Base-by-base conservation (phyloP, 2,797 vertebrate species). In the Fratercula arctica region DNA sequence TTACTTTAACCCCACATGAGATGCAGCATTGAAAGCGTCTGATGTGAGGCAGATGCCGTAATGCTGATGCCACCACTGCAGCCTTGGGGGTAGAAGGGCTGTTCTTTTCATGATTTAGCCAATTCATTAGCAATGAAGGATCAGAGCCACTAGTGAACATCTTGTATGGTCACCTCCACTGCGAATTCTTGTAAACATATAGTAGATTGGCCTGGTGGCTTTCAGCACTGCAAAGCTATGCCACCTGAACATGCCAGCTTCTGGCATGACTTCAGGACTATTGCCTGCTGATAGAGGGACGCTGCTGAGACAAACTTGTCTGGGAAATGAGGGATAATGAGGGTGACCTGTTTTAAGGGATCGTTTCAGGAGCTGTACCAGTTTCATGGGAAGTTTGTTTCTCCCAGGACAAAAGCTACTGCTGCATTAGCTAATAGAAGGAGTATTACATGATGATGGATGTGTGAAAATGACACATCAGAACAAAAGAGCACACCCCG, bases 391-490 rank as follows among this genome's bases (percentile, higher is more conserved):
- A 96, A 92, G 73, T 66, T 77, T 75, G 33, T 77, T 94, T 64
- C 89, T 90, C 56, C 50, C 75, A 92, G 66, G 75, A 95, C 75
- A 83, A 89, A 95, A 92, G 53, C 60, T 78, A 13, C 37, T 61
- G 31, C n/a, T n/a, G 70, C 2, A 6, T 85, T 96, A 80, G 91
- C 92, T 93, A 93, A 92, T 85, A 93, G 43, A 53, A 86, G 83
- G 70, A 87, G 50, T 67, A 61, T 70, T 92, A 61, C 57, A 19
- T 18, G 84, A 84, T 92, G 92, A 95, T 87, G 69, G 90, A 89
- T 93, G 46, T 81, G 81, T 86, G 75, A 92, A 95, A 93, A 95
- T 56, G 85, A 92, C 82, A 90, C 28, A 31, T 66, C 60, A 67
- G 87, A 93, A 69, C 72, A 91, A 95, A 82, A 68, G 43, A 92